Percentiles rank a stretch among this genome's conserved stretches.
These are phyloP conservation scores for Aythya baeri DNA, from an alignment of 2,113 vertebrate genomes.

Conservation along the genomic window DNA sequence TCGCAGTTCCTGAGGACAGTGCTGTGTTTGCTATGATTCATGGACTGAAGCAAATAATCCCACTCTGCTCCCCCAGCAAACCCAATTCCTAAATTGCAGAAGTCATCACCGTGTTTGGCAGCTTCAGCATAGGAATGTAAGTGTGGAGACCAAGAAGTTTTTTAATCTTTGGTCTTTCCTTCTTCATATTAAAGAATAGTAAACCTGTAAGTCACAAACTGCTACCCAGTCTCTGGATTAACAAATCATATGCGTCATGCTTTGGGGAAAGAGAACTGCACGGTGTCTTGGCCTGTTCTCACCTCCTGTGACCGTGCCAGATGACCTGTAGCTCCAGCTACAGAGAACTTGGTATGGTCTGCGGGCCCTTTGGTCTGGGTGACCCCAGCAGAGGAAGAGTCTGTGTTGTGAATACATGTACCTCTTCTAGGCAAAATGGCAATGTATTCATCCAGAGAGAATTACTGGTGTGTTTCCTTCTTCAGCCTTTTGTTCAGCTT, in stretches of 20 bases:
- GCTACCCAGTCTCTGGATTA: neutral
- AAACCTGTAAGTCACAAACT: neutral
- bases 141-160: neutral
- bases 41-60: neutral
- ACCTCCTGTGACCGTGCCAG: neutral
- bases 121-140: neutral
- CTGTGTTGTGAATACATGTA: neutral
- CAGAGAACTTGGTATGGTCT: neutral
- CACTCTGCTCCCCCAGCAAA: neutral
- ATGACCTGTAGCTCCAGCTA: neutral
- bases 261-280: neutral
- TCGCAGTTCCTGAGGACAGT: neutral
- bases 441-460: neutral
- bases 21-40: neutral
- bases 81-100: neutral
- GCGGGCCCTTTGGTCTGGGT: neutral
- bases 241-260: neutral
- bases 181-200: neutral
- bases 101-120: neutral
- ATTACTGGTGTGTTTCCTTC: neutral
- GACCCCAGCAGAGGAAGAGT: neutral
- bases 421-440: neutral
- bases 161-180: neutral
- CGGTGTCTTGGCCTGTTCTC: neutral
- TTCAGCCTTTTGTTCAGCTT: neutral